phyloP scores from a whole-genome alignment of 2,113 vertebrate species.

The Prolemur simus region DNA sequence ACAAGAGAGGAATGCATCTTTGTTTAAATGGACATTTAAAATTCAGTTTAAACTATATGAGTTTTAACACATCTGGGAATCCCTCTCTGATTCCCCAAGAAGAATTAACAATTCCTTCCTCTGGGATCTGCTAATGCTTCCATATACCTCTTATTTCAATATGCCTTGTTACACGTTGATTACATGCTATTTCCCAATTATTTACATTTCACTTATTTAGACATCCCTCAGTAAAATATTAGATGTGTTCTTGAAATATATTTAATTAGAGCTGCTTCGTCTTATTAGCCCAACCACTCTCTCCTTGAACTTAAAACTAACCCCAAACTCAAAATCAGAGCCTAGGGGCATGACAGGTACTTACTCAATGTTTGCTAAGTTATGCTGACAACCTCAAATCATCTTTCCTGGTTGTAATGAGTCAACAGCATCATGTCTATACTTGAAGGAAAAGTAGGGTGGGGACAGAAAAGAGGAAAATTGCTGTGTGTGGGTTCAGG shows the following conservation, averaged over 20 bases:
- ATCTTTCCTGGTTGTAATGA: background rate
- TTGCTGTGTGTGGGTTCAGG: background rate
- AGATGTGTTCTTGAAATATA: background rate
- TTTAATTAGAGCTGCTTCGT: background rate
- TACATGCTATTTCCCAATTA: background rate
- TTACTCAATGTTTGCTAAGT: background rate
- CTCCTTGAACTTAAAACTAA: background rate
- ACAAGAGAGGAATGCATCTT: background rate
- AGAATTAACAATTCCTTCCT: conserved; percentile 5
- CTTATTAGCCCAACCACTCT: background rate
- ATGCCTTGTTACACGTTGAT: background rate
- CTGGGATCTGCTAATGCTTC: background rate
- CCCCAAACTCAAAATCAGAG: background rate
- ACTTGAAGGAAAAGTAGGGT: background rate
- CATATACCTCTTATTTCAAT: background rate
- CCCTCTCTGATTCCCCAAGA: background rate
- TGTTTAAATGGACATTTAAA: conserved; percentile 1
- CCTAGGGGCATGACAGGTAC: background rate
- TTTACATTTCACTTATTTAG: background rate
- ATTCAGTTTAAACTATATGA: conserved; percentile 4
- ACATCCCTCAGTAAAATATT: background rate
- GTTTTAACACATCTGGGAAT: background rate
- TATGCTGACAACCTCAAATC: background rate
- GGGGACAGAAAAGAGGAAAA: background rate
- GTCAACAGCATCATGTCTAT: background rate